Evolutionary conservation across 1,140 invertebrate species (phyloP).

Genomic region (Drosophila subobscura): DNA sequence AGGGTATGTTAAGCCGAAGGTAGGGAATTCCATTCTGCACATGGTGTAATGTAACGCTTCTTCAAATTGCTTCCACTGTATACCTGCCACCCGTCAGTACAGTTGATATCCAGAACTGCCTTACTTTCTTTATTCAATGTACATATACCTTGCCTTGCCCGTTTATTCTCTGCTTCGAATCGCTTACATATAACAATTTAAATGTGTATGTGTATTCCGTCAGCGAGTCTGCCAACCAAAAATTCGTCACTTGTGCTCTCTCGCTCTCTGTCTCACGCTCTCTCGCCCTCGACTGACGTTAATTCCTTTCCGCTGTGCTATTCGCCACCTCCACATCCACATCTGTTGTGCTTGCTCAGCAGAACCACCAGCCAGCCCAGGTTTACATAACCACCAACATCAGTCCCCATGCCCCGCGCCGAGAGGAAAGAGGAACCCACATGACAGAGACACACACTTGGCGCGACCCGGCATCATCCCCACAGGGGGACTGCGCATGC

Average conservation of each 20-base stretch:
- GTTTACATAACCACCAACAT: slow-evolving; percentile 67
- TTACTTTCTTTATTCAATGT: too few species aligned
- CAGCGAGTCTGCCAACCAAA: slow-evolving; percentile 68
- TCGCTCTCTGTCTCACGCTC: slow-evolving; percentile 13
- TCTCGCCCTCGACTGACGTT: slow-evolving; percentile 53
- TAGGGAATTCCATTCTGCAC: slow-evolving; percentile 3
- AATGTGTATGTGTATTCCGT: slow-evolving; percentile 47
- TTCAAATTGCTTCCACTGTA: too few species aligned
- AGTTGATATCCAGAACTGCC: too few species aligned
- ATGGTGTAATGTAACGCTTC: not conserved
- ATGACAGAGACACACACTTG: not conserved
- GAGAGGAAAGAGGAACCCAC: too few species aligned
- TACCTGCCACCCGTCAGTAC: too few species aligned
- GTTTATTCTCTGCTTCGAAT: too few species aligned
- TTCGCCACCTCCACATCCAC: slow-evolving; percentile 7
- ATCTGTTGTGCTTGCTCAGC: slow-evolving; percentile 44
- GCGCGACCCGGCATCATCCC: not conserved
- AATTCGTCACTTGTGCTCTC: slow-evolving; percentile 66
- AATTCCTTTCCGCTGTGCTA: slow-evolving; percentile 52
- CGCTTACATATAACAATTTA: not conserved
- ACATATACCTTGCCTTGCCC: too few species aligned
- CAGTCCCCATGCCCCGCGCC: slow-evolving; percentile 8
- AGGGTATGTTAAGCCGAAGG: too few species aligned
- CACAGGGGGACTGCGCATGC: slow-evolving; percentile 6
- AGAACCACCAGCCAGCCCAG: slow-evolving; percentile 9